Conservation (phyloP, 2,113 vertebrate species). For the Sander lucioperca region DNA sequence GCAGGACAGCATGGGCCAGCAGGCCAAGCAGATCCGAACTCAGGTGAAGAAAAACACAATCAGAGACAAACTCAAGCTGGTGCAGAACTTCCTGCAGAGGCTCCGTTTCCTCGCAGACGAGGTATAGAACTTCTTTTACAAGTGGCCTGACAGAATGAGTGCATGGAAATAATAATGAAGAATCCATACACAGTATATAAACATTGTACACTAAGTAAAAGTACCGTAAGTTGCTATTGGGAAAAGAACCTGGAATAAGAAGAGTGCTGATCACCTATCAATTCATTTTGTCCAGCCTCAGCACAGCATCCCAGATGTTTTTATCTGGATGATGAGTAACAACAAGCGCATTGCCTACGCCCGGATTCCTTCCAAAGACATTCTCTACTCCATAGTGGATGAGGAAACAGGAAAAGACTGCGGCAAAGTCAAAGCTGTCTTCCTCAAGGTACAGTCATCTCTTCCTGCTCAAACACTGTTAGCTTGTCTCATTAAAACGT, state of each 20-base stretch:
- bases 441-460: constrained; percentile 89
- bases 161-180: background rate
- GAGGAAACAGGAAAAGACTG: constrained; percentile 98
- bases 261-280: background rate
- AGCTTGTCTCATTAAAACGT: background rate
- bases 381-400: constrained; percentile 93
- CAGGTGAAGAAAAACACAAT: constrained; percentile 96
- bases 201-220: background rate
- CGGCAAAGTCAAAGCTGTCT: constrained; percentile 94
- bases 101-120: constrained; percentile 94
- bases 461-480: background rate
- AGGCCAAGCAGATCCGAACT: constrained; percentile 89
- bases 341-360: constrained; percentile 95
- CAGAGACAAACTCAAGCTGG: constrained; percentile 92
- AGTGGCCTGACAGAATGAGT: background rate
- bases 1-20: constrained; percentile 96
- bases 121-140: constrained; percentile 77
- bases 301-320: constrained; percentile 95
- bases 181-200: background rate
- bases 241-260: background rate
- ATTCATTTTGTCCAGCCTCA: constrained; percentile 87
- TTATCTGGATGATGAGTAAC: constrained; percentile 98
- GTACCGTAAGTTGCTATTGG: background rate
- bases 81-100: constrained; percentile 94
- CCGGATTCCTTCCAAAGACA: constrained; percentile 94